A percentile compares a stretch with the other conserved stretches of the same genome.
phyloP scores from a whole-genome alignment of 2,888 invertebrate genomes.

The Corbicula japonica region DNA sequence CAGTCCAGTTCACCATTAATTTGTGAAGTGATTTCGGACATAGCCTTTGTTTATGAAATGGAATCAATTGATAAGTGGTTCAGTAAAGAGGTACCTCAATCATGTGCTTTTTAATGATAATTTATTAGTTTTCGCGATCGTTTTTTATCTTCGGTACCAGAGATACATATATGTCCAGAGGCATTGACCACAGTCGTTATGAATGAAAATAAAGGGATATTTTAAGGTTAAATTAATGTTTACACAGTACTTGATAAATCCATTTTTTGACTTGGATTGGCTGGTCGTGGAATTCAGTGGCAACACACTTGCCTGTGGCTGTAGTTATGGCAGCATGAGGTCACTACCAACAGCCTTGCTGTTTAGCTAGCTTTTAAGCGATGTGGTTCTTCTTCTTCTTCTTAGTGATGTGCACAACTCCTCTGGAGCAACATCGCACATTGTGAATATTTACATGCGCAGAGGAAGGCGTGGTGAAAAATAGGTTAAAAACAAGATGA shows the following conservation, averaged over 20 bases:
- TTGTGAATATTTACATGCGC: too few species aligned
- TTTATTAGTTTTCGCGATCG: conserved; percentile 22
- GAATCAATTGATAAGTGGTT: conserved; percentile 69
- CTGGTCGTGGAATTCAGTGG: not conserved
- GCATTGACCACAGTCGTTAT: not conserved
- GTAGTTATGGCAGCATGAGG: too few species aligned
- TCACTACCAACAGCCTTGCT: too few species aligned
- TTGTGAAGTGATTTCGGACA: not conserved
- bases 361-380: too few species aligned
- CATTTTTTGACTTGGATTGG: not conserved
- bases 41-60: conserved; percentile 37
- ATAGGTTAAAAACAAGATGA: too few species aligned
- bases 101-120: not conserved
- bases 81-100: conserved; percentile 60
- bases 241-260: not conserved
- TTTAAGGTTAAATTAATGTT: too few species aligned
- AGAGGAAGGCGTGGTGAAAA: too few species aligned
- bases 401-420: too few species aligned
- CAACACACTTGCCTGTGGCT: not conserved
- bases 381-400: too few species aligned
- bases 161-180: too few species aligned
- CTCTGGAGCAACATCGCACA: too few species aligned
- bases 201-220: not conserved
- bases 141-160: too few species aligned
- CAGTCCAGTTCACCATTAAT: not conserved